Evolutionary conservation across 2,113 vertebrate genomes (phyloP).

Genomic region (Platanista minor): DNA sequence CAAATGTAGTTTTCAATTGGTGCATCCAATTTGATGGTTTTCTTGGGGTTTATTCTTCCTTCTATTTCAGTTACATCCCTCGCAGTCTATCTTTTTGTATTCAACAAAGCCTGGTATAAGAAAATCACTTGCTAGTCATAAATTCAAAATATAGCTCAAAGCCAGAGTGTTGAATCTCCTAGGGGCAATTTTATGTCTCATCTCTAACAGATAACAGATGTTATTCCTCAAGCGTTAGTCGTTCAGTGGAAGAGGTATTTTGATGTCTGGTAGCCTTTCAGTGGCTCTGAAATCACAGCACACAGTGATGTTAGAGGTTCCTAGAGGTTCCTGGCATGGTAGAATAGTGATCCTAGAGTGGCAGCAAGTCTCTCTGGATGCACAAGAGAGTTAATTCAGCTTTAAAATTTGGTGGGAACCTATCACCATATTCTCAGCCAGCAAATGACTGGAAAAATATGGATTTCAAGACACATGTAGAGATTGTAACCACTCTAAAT

Average conservation of each 20-base stretch:
- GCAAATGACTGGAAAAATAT: neutral
- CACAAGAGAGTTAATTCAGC: neutral
- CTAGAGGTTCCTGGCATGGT: neutral
- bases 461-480: neutral
- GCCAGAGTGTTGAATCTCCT: neutral
- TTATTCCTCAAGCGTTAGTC: neutral
- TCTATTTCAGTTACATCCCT: neutral
- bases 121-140: neutral
- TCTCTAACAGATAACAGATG: neutral
- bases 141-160: neutral
- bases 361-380: neutral
- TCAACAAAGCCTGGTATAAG: neutral
- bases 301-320: neutral
- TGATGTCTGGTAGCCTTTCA: neutral
- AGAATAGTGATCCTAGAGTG: neutral
- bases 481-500: neutral
- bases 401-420: neutral
- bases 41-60: neutral
- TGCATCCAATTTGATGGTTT: neutral
- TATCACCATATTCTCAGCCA: neutral
- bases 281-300: neutral
- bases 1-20: neutral
- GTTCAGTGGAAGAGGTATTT: neutral
- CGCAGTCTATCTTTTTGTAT: neutral
- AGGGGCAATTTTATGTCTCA: neutral